Evolutionary conservation across 2,888 invertebrate genomes (phyloP), one percentile per base, ranked within the genome.

Genomic region (Imbricaverruca yamaguchii): DNA sequence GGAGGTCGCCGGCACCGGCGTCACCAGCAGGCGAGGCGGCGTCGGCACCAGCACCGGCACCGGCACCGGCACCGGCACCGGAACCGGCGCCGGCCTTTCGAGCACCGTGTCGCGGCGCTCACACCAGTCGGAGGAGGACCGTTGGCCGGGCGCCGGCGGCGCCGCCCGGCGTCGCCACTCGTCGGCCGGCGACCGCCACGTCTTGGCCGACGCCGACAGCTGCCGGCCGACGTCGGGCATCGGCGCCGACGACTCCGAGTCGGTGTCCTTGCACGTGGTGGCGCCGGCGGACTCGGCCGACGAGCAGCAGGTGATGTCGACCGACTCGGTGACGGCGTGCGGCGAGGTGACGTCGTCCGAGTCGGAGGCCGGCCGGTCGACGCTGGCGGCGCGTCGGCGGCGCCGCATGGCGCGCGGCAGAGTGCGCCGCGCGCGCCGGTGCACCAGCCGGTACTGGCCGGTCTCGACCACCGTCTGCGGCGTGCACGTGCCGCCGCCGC

Each of bases 131-230:
- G 21, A 3, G 10, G 23, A 25, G 13, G 61, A 67, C 57, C 18
- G 78, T 13, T 39, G 39, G 23, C n/a, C 80, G 21, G 57, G 12
- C 25, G 53, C n/a, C 61, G 74, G 77, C 53, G 61, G n/a, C 53
- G 10, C 23, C 61, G 21, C 18, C 0, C 53, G 18, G n/a, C 56
- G 65, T 15, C 55, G 25, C 2, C 39, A 15, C 6, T 59, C 69
- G 15, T 63, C 63, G 55, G 57, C 65, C 55, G 81, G 55, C 0
- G 82, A 82, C 25, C 81, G 69, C 18, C 82, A 80, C 21, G 78
- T 80, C 53, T 80, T 56, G 59, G 63, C 23, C 25, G 59, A 10
- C 81, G 74, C 18, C 15, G 39, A 10, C 23, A 23, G 80, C 10
- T 23, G 65, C 18, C 8, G 18, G 18, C 69, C n/a, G 57, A 3